phyloP scores from a whole-genome alignment of 2,888 invertebrate genomes.

The Lampropteryx suffumata region DNA sequence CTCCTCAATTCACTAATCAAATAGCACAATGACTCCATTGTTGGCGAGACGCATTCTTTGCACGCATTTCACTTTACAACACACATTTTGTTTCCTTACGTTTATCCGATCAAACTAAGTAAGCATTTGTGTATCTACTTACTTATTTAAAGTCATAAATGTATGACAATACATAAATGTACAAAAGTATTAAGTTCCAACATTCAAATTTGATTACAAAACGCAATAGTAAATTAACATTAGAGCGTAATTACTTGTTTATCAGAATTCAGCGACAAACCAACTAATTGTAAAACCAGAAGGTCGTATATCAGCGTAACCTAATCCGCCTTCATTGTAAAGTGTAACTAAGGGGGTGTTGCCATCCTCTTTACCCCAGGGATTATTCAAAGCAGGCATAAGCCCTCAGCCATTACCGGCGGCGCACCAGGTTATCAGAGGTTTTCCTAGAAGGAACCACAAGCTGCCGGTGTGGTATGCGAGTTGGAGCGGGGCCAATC shows the following conservation, averaged over 20 bases:
- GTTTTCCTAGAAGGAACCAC: constrained; percentile 57
- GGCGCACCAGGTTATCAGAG: constrained; percentile 59
- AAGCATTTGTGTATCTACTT: too few species aligned
- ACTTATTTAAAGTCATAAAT: too few species aligned
- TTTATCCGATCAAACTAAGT: constrained; percentile 11
- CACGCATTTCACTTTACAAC: constrained; percentile 55
- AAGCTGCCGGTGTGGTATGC: constrained; percentile 36
- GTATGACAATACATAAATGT: too few species aligned
- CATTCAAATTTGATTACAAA: too few species aligned
- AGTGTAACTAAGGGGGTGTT: constrained; percentile 32
- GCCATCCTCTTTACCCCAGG: constrained; percentile 35
- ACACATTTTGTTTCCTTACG: constrained; percentile 49
- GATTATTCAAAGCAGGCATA: constrained; percentile 66
- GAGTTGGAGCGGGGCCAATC: constrained; percentile 59
- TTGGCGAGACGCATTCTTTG: constrained; percentile 55
- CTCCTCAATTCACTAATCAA: constrained; percentile 67
- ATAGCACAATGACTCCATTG: constrained; percentile 70
- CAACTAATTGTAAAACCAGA: constrained; percentile 34
- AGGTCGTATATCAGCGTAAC: constrained; percentile 53
- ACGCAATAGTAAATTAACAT: too few species aligned
- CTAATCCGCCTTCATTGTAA: constrained; percentile 49
- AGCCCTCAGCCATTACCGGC: constrained; percentile 57
- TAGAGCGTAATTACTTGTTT: neutral
- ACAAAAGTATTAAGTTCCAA: too few species aligned
- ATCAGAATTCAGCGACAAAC: constrained; percentile 46